phyloP scores from a whole-genome alignment of 2,888 invertebrate genomes.

The Gastrophysa polygoni region DNA sequence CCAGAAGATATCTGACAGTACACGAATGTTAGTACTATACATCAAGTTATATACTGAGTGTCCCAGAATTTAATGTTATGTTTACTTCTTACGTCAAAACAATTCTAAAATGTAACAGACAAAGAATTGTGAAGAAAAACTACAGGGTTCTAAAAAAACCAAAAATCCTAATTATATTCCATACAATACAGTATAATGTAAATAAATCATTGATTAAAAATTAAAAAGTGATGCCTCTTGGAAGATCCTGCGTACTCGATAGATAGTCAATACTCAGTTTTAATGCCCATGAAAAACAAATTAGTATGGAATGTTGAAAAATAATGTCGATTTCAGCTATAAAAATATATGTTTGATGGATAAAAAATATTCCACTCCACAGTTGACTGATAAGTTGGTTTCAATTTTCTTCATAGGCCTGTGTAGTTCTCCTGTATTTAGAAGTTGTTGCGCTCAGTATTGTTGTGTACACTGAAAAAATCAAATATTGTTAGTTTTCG shows the following conservation, averaged over 20 bases:
- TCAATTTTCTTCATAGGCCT: slow-evolving; percentile 23
- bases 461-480: slow-evolving; percentile 69
- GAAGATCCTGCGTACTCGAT: background rate
- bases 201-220: slow-evolving; percentile 12
- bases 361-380: slow-evolving; percentile 20
- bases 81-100: background rate
- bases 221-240: slow-evolving; percentile 22
- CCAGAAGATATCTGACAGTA: background rate
- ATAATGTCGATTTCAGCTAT: slow-evolving; percentile 22
- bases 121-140: slow-evolving; percentile 1
- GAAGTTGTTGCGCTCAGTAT: slow-evolving; percentile 65
- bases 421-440: slow-evolving; percentile 57
- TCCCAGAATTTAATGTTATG: background rate
- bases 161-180: background rate
- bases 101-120: background rate
- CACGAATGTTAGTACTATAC: slow-evolving; percentile 42
- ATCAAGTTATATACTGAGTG: slow-evolving; percentile 34
- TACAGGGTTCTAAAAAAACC: slow-evolving; percentile 10
- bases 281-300: slow-evolving; percentile 37
- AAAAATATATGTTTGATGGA: slow-evolving; percentile 22
- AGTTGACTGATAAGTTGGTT: slow-evolving; percentile 1
- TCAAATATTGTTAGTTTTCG: slow-evolving; percentile 28
- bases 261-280: background rate
- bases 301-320: slow-evolving; percentile 39
- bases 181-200: slow-evolving; percentile 10